Evolutionary conservation across 1,140 invertebrate species (phyloP).

Genomic region (Euura lappo): DNA sequence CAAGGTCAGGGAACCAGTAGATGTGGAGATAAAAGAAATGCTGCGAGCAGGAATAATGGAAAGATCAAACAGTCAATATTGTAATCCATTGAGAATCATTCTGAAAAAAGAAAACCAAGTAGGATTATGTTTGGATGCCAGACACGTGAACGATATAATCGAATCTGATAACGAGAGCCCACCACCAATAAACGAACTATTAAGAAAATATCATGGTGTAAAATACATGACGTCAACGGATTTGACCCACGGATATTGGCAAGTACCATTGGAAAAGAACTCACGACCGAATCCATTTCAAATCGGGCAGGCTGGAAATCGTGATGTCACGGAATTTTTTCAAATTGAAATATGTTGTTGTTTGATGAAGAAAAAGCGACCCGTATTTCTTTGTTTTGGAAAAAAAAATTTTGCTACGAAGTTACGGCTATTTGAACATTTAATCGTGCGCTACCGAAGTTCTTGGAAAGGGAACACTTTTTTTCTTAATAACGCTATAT

Average conservation of each 20-base stretch:
- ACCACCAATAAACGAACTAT: slow-evolving; percentile 25
- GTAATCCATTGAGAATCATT: slow-evolving; percentile 31
- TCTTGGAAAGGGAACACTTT: no score
- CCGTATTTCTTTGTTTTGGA: no score
- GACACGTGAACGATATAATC: slow-evolving; percentile 30
- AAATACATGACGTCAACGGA: slow-evolving; percentile 27
- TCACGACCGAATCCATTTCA: no score
- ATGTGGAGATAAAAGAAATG: slow-evolving; percentile 25
- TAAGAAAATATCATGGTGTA: slow-evolving; percentile 7
- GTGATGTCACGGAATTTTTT: no score
- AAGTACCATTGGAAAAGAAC: slow-evolving; percentile 21
- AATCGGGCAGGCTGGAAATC: no score
- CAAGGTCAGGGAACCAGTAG: slow-evolving; percentile 10
- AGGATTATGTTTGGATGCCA: slow-evolving; percentile 37
- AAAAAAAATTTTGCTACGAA: no score
- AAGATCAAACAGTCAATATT: slow-evolving; percentile 28
- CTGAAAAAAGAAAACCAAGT: slow-evolving; percentile 29
- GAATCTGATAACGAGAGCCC: slow-evolving; percentile 34
- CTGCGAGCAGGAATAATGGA: slow-evolving; percentile 30
- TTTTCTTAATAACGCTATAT: no score
- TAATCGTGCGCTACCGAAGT: no score
- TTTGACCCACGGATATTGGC: slow-evolving; percentile 31
- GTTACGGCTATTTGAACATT: no score
- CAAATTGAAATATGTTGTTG: no score
- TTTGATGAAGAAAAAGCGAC: no score